A percentile compares a stretch with the other conserved stretches of the same genome.
These are phyloP conservation scores for Drosophila anomalipes DNA, from an alignment of 2,888 invertebrate species.

Conservation along the genomic window DNA sequence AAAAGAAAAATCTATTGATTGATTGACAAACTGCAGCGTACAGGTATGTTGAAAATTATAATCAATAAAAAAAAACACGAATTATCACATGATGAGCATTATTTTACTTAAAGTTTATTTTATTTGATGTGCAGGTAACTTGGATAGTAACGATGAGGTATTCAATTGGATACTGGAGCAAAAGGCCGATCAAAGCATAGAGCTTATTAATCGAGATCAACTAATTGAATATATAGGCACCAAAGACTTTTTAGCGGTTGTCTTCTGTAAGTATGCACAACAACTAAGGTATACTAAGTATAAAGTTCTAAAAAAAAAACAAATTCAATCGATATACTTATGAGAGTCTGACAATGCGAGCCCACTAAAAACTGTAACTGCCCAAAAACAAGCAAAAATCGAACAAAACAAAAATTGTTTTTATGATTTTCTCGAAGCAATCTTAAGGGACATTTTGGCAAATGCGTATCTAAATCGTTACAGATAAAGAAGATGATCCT, in stretches of 20 bases:
- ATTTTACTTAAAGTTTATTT: slow-evolving; percentile 4
- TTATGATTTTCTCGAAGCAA: not conserved
- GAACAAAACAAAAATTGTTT: slow-evolving; percentile 23
- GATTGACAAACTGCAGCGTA: slow-evolving; percentile 82
- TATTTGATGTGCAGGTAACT: slow-evolving; percentile 87
- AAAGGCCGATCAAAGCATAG: slow-evolving; percentile 96
- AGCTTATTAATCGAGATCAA: slow-evolving; percentile 93
- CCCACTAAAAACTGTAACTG: slow-evolving; percentile 84
- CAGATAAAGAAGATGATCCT: slow-evolving; percentile 93
- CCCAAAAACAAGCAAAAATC: slow-evolving; percentile 51
- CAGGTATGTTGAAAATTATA: slow-evolving; percentile 77
- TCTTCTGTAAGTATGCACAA: slow-evolving; percentile 92
- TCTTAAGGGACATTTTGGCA: not conserved
- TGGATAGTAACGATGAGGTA: slow-evolving; percentile 92
- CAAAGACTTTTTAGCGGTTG: slow-evolving; percentile 95
- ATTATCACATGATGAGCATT: slow-evolving; percentile 2
- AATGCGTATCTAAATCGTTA: slow-evolving; percentile 29
- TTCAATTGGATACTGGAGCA: slow-evolving; percentile 96
- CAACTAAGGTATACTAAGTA: slow-evolving; percentile 42
- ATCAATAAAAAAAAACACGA: slow-evolving; percentile 1
- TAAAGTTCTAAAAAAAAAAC: slow-evolving; percentile 29
- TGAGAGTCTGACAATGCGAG: slow-evolving; percentile 45
- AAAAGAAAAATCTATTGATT: slow-evolving; percentile 61
- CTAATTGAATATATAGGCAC: slow-evolving; percentile 94
- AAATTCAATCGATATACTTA: slow-evolving; percentile 16